Evolutionary conservation across 2,113 vertebrate species (phyloP).

Genomic region (Xerus inauris): DNA sequence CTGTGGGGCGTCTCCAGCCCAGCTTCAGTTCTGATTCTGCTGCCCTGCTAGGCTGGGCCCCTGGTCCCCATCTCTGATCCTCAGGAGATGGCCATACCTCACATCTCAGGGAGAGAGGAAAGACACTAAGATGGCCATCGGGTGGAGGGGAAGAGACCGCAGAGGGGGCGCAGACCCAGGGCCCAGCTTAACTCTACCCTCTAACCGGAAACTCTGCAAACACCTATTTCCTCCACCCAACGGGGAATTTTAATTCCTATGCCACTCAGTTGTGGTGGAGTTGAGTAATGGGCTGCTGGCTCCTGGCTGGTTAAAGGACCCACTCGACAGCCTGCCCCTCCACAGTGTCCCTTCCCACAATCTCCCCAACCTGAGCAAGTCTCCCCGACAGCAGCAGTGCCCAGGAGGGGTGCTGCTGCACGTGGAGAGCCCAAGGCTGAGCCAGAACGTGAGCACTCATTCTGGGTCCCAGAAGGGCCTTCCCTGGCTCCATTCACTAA

Average conservation of each 20-base stretch:
- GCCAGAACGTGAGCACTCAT: slow-evolving; percentile 48
- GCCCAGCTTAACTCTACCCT: neutral
- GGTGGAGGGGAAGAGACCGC: neutral
- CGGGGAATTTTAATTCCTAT: neutral
- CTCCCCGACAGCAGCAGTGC: neutral
- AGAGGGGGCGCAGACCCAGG: neutral
- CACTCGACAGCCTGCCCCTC: fast-evolving
- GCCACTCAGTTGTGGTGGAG: neutral
- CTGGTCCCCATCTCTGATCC: neutral
- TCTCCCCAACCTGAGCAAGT: neutral
- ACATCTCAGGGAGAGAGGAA: neutral
- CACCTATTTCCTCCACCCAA: neutral
- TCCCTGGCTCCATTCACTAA: slow-evolving; percentile 72
- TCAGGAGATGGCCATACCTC: neutral
- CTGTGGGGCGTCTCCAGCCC: neutral
- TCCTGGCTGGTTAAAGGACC: neutral
- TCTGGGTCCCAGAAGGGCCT: neutral
- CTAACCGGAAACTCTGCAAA: neutral
- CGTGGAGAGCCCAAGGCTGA: neutral
- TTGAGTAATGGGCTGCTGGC: neutral
- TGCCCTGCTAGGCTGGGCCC: neutral
- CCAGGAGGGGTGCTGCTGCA: neutral
- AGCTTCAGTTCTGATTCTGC: neutral
- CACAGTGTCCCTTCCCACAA: fast-evolving
- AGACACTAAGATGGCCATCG: neutral